Evolutionary conservation across 2,888 invertebrate species (phyloP).

Genomic region (Nephrotoma guestfalica): DNA sequence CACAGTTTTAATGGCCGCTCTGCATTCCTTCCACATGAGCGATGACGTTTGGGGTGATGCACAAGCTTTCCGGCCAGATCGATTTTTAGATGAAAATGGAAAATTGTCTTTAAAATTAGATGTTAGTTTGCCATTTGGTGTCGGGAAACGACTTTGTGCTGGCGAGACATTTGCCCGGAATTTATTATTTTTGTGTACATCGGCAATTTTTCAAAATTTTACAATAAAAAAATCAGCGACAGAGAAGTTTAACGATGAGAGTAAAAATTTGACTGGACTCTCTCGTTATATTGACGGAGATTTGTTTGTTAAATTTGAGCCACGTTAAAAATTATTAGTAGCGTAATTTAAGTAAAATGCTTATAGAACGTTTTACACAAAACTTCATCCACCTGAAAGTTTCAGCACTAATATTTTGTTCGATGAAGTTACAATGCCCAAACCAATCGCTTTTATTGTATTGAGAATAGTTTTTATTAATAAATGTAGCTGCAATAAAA

Average conservation of each 20-base stretch:
- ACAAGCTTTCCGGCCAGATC: constrained; percentile 47
- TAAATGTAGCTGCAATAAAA: too few species aligned
- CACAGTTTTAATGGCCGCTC: constrained; percentile 39
- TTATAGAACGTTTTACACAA: too few species aligned
- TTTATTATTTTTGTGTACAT: constrained; percentile 43
- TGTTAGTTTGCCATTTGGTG: constrained; percentile 47
- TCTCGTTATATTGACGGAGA: background rate
- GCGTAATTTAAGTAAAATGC: too few species aligned
- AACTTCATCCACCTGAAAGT: too few species aligned
- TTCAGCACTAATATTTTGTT: too few species aligned
- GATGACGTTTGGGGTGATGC: constrained; percentile 48
- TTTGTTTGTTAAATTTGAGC: background rate
- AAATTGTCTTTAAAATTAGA: constrained; percentile 40
- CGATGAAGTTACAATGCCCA: too few species aligned
- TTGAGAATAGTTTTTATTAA: too few species aligned
- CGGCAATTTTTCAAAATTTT: constrained; percentile 49
- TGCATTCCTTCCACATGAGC: constrained; percentile 40
- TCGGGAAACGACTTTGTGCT: constrained; percentile 50
- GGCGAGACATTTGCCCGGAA: constrained; percentile 58
- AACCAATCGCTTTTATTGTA: too few species aligned
- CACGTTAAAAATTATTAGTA: background rate
- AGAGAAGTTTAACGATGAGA: background rate
- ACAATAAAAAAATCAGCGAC: constrained; percentile 34
- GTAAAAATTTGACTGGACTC: background rate
- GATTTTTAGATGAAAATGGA: constrained; percentile 43